These are phyloP conservation scores for Microcebus tavaratra DNA, from an alignment of 2,113 vertebrate genomes.

Conservation along the genomic window DNA sequence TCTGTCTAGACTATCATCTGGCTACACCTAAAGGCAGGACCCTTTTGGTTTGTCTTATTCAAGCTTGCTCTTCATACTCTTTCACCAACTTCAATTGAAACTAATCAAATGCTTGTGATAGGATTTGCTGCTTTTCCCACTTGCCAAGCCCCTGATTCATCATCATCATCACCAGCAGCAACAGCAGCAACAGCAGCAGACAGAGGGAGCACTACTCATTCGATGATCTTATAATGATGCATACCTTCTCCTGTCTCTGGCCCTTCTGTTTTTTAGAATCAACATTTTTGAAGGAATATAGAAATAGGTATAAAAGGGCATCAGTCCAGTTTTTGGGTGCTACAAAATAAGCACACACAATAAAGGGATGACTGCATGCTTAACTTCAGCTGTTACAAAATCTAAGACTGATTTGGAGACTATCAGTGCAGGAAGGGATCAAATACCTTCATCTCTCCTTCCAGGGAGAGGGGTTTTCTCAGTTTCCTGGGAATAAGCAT, in stretches of 20 bases:
- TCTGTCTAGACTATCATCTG: neutral
- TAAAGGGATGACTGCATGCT: neutral
- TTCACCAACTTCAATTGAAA: neutral
- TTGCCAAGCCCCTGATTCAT: neutral
- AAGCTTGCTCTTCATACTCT: neutral
- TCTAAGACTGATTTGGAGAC: neutral
- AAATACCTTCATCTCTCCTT: neutral
- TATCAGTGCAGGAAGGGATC: neutral
- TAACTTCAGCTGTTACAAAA: neutral
- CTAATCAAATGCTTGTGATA: neutral
- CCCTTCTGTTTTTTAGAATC: neutral
- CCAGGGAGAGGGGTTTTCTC: fast-evolving
- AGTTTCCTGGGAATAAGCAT: neutral
- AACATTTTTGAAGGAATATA: constrained; percentile 31
- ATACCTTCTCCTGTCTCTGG: neutral
- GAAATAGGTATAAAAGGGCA: neutral
- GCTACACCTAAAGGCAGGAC: neutral
- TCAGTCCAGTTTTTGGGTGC: neutral
- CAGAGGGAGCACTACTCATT: neutral
- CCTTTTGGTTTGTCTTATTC: neutral
- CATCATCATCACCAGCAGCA: neutral
- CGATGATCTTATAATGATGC: neutral
- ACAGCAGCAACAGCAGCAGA: neutral
- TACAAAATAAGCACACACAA: neutral
- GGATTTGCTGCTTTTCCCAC: neutral